Percentiles rank a stretch among this genome's conserved stretches.
Evolutionary conservation across 2,888 invertebrate species (phyloP).

Genomic region (Melieria picta): DNA sequence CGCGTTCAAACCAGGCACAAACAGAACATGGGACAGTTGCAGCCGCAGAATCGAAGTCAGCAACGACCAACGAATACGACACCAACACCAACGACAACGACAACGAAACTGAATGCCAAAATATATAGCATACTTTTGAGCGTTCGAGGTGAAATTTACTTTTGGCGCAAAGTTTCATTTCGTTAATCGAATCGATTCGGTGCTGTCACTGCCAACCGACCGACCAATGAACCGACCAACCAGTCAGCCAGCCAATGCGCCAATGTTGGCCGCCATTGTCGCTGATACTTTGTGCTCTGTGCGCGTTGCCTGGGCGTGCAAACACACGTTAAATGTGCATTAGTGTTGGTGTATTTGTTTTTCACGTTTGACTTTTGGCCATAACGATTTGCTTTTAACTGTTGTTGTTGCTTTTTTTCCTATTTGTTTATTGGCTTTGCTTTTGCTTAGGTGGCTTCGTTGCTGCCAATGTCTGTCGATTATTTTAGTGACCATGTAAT

Average conservation of each 20-base stretch:
- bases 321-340: background rate
- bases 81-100: too few relatives aligned
- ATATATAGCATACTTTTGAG: slow-evolving; percentile 21
- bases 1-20: too few relatives aligned
- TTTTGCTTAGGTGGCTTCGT: background rate
- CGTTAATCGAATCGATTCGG: slow-evolving; percentile 38
- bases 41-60: too few relatives aligned
- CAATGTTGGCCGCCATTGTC: background rate
- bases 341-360: slow-evolving; percentile 17
- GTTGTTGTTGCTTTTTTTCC: background rate
- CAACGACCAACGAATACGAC: too few relatives aligned
- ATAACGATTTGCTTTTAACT: slow-evolving; percentile 18
- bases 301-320: background rate
- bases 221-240: too few relatives aligned
- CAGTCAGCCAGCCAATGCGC: slow-evolving; percentile 7
- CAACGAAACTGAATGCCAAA: background rate
- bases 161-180: slow-evolving; percentile 35
- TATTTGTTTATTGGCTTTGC: slow-evolving; percentile 1
- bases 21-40: too few relatives aligned
- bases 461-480: too few relatives aligned
- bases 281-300: background rate
- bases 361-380: slow-evolving; percentile 30
- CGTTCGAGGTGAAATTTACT: slow-evolving; percentile 26
- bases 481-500: slow-evolving; percentile 16
- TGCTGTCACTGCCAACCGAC: background rate